These are phyloP conservation scores for Megalopta genalis DNA, from an alignment of 1,140 invertebrate genomes.

Conservation along the genomic window DNA sequence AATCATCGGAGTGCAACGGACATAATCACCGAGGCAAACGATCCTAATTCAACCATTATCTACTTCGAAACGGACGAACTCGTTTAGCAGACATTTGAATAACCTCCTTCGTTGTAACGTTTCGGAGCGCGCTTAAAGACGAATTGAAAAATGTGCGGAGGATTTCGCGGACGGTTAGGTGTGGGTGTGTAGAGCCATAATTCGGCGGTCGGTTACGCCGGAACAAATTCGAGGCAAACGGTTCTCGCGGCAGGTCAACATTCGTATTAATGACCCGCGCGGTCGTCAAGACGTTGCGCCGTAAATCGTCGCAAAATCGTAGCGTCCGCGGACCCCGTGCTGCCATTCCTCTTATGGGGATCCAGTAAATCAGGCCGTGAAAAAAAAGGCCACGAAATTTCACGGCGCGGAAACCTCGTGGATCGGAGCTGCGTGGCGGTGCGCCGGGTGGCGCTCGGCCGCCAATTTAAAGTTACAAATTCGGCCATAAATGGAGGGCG, in stretches of 20 bases:
- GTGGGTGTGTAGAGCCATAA: background rate
- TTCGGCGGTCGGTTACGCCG: no score
- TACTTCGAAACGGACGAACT: no score
- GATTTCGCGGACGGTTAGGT: background rate
- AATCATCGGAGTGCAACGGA: no score
- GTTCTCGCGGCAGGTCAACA: background rate
- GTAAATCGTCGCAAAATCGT: constrained; percentile 34
- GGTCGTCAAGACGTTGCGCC: constrained; percentile 20
- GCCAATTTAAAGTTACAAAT: constrained; percentile 79
- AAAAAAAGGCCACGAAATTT: constrained; percentile 64
- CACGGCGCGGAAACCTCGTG: constrained; percentile 46
- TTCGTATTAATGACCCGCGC: constrained; percentile 34
- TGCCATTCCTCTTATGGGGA: background rate
- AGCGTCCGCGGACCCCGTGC: background rate
- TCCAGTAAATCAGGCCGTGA: constrained; percentile 58
- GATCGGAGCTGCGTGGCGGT: constrained; percentile 32
- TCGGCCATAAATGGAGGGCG: constrained; percentile 72
- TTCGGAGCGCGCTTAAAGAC: no score
- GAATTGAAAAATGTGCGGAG: no score
- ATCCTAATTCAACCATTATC: no score
- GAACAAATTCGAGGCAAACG: background rate
- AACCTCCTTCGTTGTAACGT: no score
- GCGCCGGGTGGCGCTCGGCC: constrained; percentile 49
- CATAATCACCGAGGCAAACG: no score
- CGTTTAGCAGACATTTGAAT: no score